phyloP scores from a whole-genome alignment of 1,140 invertebrate species.

The Sitophilus oryzae region DNA sequence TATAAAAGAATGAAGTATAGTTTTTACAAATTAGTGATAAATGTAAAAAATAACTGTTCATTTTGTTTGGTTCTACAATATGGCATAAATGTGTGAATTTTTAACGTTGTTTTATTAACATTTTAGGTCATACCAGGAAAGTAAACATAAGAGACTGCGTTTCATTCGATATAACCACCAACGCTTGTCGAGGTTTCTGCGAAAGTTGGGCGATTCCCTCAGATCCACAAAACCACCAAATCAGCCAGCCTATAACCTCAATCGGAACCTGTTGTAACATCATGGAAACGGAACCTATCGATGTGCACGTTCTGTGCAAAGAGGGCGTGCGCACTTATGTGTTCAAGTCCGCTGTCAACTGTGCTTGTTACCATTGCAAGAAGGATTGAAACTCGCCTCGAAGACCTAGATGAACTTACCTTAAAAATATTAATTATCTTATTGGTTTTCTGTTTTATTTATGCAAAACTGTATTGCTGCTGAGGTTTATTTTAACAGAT shows the following conservation, averaged over 20 bases:
- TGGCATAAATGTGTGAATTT: no score
- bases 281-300: slow-evolving; percentile 73
- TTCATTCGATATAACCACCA: slow-evolving; percentile 76
- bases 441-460: background rate
- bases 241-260: slow-evolving; percentile 71
- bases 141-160: slow-evolving; percentile 78
- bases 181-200: slow-evolving; percentile 81
- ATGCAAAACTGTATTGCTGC: background rate
- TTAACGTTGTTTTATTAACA: no score
- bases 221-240: slow-evolving; percentile 56
- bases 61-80: no score
- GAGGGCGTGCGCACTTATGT: slow-evolving; percentile 68
- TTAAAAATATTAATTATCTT: background rate
- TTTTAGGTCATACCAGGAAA: slow-evolving; percentile 66
- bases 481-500: background rate
- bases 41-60: no score
- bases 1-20: no score
- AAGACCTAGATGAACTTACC: background rate
- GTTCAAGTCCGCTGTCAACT: slow-evolving; percentile 78
- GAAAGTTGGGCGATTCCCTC: slow-evolving; percentile 72
- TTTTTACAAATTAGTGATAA: no score
- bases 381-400: slow-evolving; percentile 55
- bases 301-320: slow-evolving; percentile 65
- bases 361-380: slow-evolving; percentile 79
- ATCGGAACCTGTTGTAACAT: slow-evolving; percentile 86